Percentiles rank a stretch among this genome's conserved stretches.
Conservation (phyloP, 2,888 invertebrate genomes). For the Candidula unifasciata region DNA sequence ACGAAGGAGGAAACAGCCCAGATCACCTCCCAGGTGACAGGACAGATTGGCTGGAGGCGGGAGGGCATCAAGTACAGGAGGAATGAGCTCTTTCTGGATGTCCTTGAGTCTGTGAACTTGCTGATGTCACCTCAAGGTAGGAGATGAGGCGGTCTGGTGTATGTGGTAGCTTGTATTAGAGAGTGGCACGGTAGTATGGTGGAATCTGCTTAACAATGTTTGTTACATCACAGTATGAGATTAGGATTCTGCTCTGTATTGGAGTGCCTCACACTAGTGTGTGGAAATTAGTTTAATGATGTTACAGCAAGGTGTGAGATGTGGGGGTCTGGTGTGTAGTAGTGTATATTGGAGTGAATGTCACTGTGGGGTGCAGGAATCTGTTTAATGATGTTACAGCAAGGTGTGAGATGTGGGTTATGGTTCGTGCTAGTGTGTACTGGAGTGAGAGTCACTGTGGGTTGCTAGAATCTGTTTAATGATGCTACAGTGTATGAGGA, state of each 20-base stretch:
- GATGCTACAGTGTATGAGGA: background rate
- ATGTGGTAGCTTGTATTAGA: background rate
- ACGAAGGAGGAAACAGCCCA: constrained; percentile 99
- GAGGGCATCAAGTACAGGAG: constrained; percentile 99
- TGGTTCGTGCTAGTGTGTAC: background rate
- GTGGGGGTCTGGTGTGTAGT: too few species aligned
- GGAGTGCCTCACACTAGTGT: background rate
- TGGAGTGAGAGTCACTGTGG: background rate
- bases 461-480: background rate
- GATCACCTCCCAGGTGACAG: constrained; percentile 97
- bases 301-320: background rate
- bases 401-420: background rate
- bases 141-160: background rate
- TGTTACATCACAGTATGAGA: too few species aligned
- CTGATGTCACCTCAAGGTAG: constrained; percentile 99
- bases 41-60: constrained; percentile 98
- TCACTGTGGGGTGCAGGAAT: background rate
- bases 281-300: background rate
- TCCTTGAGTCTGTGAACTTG: constrained; percentile 98
- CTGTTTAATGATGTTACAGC: background rate
- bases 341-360: background rate
- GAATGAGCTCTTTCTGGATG: constrained; percentile 98
- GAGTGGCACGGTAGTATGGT: background rate
- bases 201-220: background rate
- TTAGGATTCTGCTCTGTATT: too few species aligned